These are phyloP conservation scores for Progne subis DNA, from an alignment of 2,113 vertebrate species.

Conservation along the genomic window DNA sequence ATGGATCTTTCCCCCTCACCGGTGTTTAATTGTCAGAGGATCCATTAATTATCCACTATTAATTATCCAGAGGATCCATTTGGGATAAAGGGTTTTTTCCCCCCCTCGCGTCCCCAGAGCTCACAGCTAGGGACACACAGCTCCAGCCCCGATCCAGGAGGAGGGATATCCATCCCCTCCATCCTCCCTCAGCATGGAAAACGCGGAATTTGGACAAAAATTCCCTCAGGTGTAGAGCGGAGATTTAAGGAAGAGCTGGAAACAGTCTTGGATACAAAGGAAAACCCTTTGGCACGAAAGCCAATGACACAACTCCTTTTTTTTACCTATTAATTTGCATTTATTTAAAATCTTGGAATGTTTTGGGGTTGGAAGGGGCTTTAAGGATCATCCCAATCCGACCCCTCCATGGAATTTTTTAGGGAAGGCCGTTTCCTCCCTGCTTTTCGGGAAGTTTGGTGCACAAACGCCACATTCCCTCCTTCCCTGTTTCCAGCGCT, in stretches of 20 bases:
- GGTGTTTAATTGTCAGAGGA: too few species aligned
- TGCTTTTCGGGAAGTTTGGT: neutral
- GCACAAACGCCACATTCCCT: neutral
- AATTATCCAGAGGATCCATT: too few species aligned
- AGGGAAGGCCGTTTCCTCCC: neutral
- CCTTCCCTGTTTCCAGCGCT: neutral
- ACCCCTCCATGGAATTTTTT: neutral
- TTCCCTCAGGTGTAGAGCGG: neutral
- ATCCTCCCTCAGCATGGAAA: neutral
- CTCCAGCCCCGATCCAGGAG: neutral
- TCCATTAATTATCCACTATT: too few species aligned
- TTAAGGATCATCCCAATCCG: neutral
- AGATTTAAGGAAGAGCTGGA: neutral
- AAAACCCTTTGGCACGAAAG: accelerated
- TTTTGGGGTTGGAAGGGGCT: neutral
- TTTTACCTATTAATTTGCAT: neutral
- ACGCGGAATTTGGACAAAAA: accelerated
- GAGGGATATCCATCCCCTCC: neutral
- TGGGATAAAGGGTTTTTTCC: too few species aligned
- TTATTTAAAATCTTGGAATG: neutral
- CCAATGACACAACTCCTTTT: neutral
- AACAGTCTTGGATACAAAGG: neutral
- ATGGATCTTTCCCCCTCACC: too few species aligned
- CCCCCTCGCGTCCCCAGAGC: neutral
- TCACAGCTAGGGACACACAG: neutral